These are phyloP conservation scores for Danio kyathit DNA, from an alignment of 2,797 vertebrate species.

Conservation along the genomic window DNA sequence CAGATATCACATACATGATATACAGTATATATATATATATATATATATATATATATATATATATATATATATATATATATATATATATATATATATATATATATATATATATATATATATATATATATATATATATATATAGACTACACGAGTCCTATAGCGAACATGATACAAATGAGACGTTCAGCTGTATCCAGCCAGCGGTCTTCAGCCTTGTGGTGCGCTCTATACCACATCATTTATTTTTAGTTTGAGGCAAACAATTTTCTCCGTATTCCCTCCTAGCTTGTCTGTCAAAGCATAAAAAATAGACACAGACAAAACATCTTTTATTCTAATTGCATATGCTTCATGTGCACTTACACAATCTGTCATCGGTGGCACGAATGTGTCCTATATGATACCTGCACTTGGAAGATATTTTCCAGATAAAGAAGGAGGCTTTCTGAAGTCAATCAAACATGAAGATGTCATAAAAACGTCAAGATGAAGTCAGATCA, in stretches of 20 bases:
- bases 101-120: too few species aligned
- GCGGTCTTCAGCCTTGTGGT: conserved; percentile 20
- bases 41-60: too few species aligned
- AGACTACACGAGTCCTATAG: conserved; percentile 8
- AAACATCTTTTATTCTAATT: conserved; percentile 21
- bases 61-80: too few species aligned
- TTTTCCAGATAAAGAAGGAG: neutral
- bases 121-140: too few species aligned
- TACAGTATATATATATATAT: too few species aligned
- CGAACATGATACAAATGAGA: conserved; percentile 28
- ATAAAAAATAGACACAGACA: conserved; percentile 14
- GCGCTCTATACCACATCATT: neutral
- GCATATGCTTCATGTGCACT: conserved; percentile 19
- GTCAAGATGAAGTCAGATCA: conserved; percentile 7
- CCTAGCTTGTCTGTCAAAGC: conserved; percentile 13
- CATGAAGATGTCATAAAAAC: neutral
- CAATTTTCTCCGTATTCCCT: conserved; percentile 34
- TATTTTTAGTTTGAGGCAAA: conserved; percentile 38
- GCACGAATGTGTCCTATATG: neutral
- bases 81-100: too few species aligned
- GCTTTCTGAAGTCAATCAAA: neutral
- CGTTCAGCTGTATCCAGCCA: conserved; percentile 22
- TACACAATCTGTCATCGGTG: neutral
- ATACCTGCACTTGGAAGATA: neutral
- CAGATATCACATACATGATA: neutral